A percentile compares a stretch with the other conserved stretches of the same genome.
Conservation (phyloP, 1,140 invertebrate species). For the Ruditapes philippinarum region DNA sequence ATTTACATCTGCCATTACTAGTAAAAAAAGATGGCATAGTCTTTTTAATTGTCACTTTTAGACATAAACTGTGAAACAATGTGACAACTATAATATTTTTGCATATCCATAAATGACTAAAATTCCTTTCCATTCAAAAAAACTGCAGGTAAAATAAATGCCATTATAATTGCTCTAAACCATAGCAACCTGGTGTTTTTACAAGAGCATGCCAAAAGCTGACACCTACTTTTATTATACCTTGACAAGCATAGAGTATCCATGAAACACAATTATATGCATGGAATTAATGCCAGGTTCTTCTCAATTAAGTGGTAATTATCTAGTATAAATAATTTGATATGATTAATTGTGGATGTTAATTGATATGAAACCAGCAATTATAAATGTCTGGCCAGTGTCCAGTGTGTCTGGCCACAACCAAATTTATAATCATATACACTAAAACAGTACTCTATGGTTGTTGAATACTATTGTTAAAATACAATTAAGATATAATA, state of each 20-base stretch:
- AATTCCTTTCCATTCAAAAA: neutral
- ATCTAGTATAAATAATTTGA: neutral
- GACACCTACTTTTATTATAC: neutral
- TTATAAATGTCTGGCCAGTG: neutral
- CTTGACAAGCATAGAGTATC: conserved; percentile 8
- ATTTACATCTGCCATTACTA: neutral
- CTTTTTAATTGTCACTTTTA: neutral
- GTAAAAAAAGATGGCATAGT: neutral
- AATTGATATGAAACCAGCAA: neutral
- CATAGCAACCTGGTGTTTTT: neutral
- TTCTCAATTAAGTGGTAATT: neutral
- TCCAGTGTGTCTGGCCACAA: neutral
- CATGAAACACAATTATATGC: neutral
- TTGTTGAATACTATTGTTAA: too few species aligned
- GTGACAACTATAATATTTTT: neutral
- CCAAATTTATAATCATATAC: too few species aligned
- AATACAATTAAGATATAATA: too few species aligned
- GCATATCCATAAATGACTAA: neutral
- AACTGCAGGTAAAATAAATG: neutral
- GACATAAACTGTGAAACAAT: neutral
- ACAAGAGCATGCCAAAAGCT: conserved; percentile 13
- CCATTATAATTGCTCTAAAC: neutral
- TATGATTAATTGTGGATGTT: neutral
- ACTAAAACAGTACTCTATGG: too few species aligned
- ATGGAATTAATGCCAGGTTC: conserved; percentile 4